Evolutionary conservation across 2,888 invertebrate genomes (phyloP).

Genomic region (Pedicia rivosa): DNA sequence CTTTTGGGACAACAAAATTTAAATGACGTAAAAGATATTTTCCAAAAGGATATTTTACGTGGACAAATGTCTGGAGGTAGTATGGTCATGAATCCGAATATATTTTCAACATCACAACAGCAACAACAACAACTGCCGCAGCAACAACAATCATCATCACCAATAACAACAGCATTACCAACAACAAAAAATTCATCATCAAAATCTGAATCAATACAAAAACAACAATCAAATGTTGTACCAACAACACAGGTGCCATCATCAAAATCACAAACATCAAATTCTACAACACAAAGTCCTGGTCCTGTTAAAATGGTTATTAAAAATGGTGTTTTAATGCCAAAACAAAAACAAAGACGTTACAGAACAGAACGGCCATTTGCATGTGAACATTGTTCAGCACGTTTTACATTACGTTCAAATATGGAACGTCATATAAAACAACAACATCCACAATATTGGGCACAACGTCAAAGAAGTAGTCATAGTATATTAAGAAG

Average conservation of each 20-base stretch:
- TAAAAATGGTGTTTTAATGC: constrained; percentile 78
- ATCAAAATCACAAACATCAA: constrained; percentile 7
- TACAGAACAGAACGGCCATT: constrained; percentile 84
- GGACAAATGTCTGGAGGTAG: constrained; percentile 49
- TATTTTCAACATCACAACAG: constrained; percentile 15
- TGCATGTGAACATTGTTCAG: constrained; percentile 79
- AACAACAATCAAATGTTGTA: not conserved
- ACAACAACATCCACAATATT: constrained; percentile 82
- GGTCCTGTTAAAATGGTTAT: constrained; percentile 68
- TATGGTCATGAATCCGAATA: constrained; percentile 36
- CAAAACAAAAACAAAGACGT: constrained; percentile 79
- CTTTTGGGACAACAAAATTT: constrained; percentile 32
- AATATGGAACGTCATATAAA: constrained; percentile 93
- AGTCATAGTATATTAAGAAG: constrained; percentile 33
- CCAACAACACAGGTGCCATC: constrained; percentile 1
- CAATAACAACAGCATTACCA: constrained; percentile 9
- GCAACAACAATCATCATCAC: constrained; percentile 14
- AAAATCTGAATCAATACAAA: too few relatives aligned
- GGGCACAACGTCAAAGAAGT: constrained; percentile 61
- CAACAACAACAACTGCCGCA: constrained; percentile 11
- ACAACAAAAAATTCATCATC: constrained; percentile 8
- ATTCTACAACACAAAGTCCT: constrained; percentile 21
- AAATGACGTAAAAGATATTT: constrained; percentile 44
- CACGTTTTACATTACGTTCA: constrained; percentile 77
- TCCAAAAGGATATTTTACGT: constrained; percentile 13